Percentiles rank a stretch among this genome's conserved stretches.
Conservation (phyloP, 2,113 vertebrate genomes). For the Prinia subflava region DNA sequence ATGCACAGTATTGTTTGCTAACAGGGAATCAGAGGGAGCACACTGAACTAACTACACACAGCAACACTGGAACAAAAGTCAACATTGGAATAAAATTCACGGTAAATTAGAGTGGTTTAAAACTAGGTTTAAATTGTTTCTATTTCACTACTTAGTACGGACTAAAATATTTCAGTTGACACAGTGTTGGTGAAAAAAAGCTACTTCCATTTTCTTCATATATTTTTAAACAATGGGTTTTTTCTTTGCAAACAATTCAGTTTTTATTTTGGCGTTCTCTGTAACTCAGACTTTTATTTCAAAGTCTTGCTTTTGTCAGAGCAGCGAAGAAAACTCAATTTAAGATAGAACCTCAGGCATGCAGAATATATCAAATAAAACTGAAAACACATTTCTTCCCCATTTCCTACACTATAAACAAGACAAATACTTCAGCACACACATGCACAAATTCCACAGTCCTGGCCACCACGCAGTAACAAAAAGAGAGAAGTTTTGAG, state of each 20-base stretch:
- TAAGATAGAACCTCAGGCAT: constrained; percentile 32
- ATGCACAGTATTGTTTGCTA: not conserved
- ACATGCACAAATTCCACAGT: not conserved
- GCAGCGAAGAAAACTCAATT: constrained; percentile 28
- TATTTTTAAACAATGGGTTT: not conserved
- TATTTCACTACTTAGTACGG: not conserved
- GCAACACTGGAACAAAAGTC: not conserved
- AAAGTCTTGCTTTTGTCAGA: not conserved
- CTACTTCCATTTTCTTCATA: not conserved
- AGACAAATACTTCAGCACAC: not conserved
- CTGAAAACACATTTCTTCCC: constrained; percentile 45
- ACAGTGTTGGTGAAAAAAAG: not conserved
- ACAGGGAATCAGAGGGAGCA: not conserved
- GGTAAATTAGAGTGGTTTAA: not conserved
- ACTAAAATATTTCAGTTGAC: not conserved
- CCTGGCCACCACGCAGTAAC: not conserved
- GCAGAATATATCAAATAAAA: constrained; percentile 18
- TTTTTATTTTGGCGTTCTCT: constrained; percentile 8
- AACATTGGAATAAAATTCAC: not conserved
- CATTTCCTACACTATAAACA: constrained; percentile 35
- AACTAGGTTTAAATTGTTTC: not conserved
- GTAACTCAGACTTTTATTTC: not conserved
- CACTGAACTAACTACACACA: not conserved
- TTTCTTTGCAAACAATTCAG: not conserved
- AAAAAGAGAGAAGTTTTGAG: not conserved